phyloP scores from a whole-genome alignment of 2,113 vertebrate genomes.

The Channa maculata region DNA sequence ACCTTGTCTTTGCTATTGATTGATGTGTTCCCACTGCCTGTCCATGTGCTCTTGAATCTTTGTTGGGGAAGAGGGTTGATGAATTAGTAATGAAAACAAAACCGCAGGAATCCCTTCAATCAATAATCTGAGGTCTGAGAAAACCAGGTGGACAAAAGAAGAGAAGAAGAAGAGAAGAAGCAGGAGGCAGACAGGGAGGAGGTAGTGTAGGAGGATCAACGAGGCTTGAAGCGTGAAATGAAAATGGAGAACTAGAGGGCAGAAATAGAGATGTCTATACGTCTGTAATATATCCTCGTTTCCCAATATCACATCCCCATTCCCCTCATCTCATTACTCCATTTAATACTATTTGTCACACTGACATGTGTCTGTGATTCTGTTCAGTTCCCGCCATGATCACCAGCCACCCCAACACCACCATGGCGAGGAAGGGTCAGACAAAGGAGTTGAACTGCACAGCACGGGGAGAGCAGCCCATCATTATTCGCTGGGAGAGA shows the following conservation, averaged over 20 bases:
- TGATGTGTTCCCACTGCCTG: conserved; percentile 75
- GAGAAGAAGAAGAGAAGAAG: conserved; percentile 25
- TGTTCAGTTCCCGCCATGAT: conserved; percentile 96
- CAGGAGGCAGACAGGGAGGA: conserved; percentile 40
- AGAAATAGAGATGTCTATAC: conserved; percentile 70
- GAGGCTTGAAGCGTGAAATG: conserved; percentile 77
- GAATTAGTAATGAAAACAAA: conserved; percentile 88
- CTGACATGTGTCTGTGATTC: conserved; percentile 56
- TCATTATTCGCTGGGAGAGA: conserved; percentile 99
- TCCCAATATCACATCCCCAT: conserved; percentile 49
- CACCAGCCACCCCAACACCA: conserved; percentile 99
- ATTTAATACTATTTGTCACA: conserved; percentile 45
- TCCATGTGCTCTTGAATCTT: conserved; percentile 66
- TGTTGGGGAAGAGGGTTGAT: conserved; percentile 66
- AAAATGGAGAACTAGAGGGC: conserved; percentile 56
- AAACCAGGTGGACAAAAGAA: conserved; percentile 41
- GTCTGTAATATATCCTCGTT: conserved; percentile 64
- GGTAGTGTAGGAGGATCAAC: conserved; percentile 36
- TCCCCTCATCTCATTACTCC: conserved; percentile 62
- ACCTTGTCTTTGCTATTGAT: conserved; percentile 77
- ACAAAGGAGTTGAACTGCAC: conserved; percentile 98
- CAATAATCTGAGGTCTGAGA: conserved; percentile 76
- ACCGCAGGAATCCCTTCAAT: conserved; percentile 80
- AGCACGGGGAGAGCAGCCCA: conserved; percentile 93
- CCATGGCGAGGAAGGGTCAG: conserved; percentile 98